These are phyloP conservation scores for Delphinus delphis DNA, from an alignment of 2,113 vertebrate species.

Conservation along the genomic window DNA sequence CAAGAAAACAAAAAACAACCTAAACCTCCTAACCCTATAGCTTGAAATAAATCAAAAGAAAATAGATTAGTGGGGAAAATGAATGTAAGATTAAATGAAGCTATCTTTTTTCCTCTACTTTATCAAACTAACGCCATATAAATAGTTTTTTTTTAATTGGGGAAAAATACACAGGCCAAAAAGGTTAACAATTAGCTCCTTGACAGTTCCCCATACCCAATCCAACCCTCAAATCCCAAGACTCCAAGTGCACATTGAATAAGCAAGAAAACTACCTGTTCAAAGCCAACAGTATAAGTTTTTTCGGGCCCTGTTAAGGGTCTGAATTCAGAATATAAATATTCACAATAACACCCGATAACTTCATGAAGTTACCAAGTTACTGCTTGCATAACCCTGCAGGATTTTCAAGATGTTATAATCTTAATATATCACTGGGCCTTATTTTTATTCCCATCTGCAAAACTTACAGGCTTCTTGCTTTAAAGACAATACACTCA, in stretches of 20 bases:
- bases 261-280: constrained; percentile 37
- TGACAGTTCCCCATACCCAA: background rate
- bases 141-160: background rate
- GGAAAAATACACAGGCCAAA: background rate
- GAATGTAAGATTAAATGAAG: background rate
- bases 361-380: background rate
- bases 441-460: constrained; percentile 12
- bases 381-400: background rate
- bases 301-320: background rate
- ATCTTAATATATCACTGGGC: background rate
- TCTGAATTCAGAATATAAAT: background rate
- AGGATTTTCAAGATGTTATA: background rate
- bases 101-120: background rate
- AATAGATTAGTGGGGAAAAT: background rate
- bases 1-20: background rate
- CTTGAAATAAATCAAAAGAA: constrained; percentile 1
- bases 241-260: background rate
- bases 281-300: background rate
- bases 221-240: constrained; percentile 25
- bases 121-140: background rate
- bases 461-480: background rate
- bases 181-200: background rate
- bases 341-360: background rate
- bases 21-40: background rate
- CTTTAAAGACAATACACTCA: background rate